Percentiles rank a stretch among this genome's conserved stretches.
These are phyloP conservation scores for Leptoclinus maculatus DNA, from an alignment of 2,797 vertebrate species.

Conservation along the genomic window DNA sequence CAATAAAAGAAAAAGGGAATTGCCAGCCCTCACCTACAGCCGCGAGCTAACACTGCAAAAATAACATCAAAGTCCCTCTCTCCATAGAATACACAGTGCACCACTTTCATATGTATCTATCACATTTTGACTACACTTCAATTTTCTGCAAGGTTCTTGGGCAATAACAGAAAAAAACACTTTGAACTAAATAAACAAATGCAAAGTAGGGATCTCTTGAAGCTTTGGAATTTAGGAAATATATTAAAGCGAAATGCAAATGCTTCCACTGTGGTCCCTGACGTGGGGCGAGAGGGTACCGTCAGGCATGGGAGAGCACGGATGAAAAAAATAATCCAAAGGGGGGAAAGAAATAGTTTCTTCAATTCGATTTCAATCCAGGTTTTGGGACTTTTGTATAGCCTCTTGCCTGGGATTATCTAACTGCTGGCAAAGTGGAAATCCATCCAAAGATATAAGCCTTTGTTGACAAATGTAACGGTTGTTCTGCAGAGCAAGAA, in stretches of 20 bases:
- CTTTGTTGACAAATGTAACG: slow-evolving; percentile 41
- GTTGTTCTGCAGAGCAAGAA: slow-evolving; percentile 34
- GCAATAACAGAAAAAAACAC: slow-evolving; percentile 57
- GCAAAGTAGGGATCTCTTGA: slow-evolving; percentile 70
- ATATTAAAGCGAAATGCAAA: slow-evolving; percentile 78
- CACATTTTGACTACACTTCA: slow-evolving; percentile 67
- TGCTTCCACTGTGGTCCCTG: slow-evolving; percentile 42
- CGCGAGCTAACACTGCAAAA: slow-evolving; percentile 62
- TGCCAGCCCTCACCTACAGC: slow-evolving; percentile 63
- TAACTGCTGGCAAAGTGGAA: slow-evolving; percentile 45
- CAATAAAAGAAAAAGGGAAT: slow-evolving; percentile 61
- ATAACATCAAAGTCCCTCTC: slow-evolving; percentile 77
- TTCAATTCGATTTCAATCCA: slow-evolving; percentile 67
- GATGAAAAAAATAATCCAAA: slow-evolving; percentile 37
- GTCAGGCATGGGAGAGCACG: slow-evolving; percentile 46
- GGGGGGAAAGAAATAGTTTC: slow-evolving; percentile 34
- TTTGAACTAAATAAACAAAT: slow-evolving; percentile 81
- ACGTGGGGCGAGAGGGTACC: slow-evolving; percentile 31
- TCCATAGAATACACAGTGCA: slow-evolving; percentile 55
- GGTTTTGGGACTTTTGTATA: slow-evolving; percentile 25
- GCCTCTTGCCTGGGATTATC: slow-evolving; percentile 49
- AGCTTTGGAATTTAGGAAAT: slow-evolving; percentile 71
- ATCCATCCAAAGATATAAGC: slow-evolving; percentile 26
- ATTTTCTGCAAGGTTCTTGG: slow-evolving; percentile 67
- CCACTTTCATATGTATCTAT: slow-evolving; percentile 71